These are phyloP conservation scores for Montipora capitata DNA, from an alignment of 92 coral and sea anemone species.

Conservation along the genomic window DNA sequence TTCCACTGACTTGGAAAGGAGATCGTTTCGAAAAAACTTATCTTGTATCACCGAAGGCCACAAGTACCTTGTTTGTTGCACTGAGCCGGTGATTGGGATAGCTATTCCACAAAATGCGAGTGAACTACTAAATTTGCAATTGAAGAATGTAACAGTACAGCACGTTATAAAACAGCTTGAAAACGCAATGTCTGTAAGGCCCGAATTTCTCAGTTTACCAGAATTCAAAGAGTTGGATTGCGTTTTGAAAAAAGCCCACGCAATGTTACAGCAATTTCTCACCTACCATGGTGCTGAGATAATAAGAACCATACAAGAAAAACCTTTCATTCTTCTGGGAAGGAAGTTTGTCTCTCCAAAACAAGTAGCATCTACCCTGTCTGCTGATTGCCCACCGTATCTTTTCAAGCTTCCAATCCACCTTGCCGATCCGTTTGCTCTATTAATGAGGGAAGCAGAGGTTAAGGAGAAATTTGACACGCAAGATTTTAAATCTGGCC, in stretches of 20 bases:
- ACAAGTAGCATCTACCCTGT: constrained; percentile 63
- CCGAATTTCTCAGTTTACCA: too few species aligned
- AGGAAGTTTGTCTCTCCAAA: constrained; percentile 42
- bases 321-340: constrained; percentile 45
- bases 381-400: constrained; percentile 64
- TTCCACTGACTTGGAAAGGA: constrained; percentile 83
- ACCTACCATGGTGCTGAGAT: constrained; percentile 16
- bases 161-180: constrained; percentile 53
- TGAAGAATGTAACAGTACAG: not conserved
- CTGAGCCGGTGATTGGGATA: constrained; percentile 55
- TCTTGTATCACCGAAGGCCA: constrained; percentile 65
- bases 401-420: constrained; percentile 45
- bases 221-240: too few species aligned
- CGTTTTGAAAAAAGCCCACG: too few species aligned
- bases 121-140: constrained; percentile 24
- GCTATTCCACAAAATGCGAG: constrained; percentile 13
- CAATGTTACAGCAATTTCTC: constrained; percentile 55
- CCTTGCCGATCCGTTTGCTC: constrained; percentile 20
- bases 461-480: constrained; percentile 52
- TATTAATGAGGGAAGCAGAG: constrained; percentile 42
- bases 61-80: constrained; percentile 76
- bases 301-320: constrained; percentile 24
- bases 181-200: not conserved
- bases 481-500: constrained; percentile 42
- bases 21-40: constrained; percentile 9